Evolutionary conservation across 2,888 invertebrate genomes (phyloP), one percentile per base, ranked within the genome.

Genomic region (Tigriopus californicus): DNA sequence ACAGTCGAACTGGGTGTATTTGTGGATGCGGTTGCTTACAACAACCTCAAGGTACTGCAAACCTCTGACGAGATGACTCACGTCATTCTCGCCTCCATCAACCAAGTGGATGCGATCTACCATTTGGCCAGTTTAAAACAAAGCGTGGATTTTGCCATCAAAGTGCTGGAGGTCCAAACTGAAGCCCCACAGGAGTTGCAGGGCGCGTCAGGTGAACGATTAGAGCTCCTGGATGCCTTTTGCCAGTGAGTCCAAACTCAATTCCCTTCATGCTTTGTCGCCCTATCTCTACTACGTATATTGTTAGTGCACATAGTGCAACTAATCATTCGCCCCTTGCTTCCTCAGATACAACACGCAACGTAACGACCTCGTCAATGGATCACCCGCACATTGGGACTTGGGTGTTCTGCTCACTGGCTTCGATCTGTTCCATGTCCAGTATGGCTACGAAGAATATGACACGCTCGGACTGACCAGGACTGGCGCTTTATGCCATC

Each of bases 361-460:
- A 78, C 33, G 33, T 33, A 33, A 33, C 33, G 33, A 80, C 0
- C 70, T 72, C n/a, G 76, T 75, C 18, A 84, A 84, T 65, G 73
- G 75, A 0, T 75, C 83, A 68, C 80, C 82, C 0, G 75, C 79
- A 60, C 85, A 85, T 67, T 85, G 85, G 85, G 85, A 85, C 67
- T 81, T 85, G 77, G 83, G 79, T 1, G 70, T 85, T 10, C 79
- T 84, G 61, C 74, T 85, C 46, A 83, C 85, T 25, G 85, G 83
- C 76, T 80, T 73, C 70, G 64, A 52, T 52, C 22, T 52, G 68
- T 83, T 65, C 84, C 85, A 69, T 82, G 2, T 11, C 10, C 18
- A 15, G 15, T 15, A 33, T 25, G 25, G 52, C 15, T 33, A 33
- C 8, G 33, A 33, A 52, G 52, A 52, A 24, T 52, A 52, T 25